Conservation (phyloP, 1,140 invertebrate species). For the Lutraria rhynchaena region DNA sequence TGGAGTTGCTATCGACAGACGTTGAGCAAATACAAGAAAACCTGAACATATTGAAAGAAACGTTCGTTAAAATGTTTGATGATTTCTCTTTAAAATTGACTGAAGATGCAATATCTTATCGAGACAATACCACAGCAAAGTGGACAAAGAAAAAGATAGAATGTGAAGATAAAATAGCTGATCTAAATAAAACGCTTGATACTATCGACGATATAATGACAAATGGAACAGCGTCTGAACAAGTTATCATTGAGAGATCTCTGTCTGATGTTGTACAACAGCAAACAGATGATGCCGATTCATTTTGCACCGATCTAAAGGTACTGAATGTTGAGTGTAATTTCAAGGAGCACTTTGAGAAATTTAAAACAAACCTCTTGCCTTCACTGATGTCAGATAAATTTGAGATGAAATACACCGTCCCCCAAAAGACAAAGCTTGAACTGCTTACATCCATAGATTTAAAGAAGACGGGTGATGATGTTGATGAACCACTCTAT, state of each 20-base stretch:
- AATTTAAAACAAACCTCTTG: too few relatives aligned
- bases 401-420: too few relatives aligned
- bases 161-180: neutral
- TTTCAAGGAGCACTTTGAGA: too few relatives aligned
- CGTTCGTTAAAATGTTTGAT: neutral
- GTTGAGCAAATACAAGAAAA: neutral
- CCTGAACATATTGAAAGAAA: neutral
- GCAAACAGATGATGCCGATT: neutral
- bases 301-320: too few relatives aligned
- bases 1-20: neutral
- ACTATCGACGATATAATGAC: neutral
- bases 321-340: too few relatives aligned
- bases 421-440: too few relatives aligned
- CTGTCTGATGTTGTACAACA: neutral
- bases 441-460: too few relatives aligned
- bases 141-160: neutral
- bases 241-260: neutral
- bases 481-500: too few relatives aligned
- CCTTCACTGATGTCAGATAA: too few relatives aligned
- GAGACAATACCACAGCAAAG: neutral
- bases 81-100: neutral
- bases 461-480: too few relatives aligned
- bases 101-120: neutral
- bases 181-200: neutral
- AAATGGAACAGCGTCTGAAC: neutral